Conservation (phyloP, 2,888 invertebrate species). For the Chymomyza fuscimana region DNA sequence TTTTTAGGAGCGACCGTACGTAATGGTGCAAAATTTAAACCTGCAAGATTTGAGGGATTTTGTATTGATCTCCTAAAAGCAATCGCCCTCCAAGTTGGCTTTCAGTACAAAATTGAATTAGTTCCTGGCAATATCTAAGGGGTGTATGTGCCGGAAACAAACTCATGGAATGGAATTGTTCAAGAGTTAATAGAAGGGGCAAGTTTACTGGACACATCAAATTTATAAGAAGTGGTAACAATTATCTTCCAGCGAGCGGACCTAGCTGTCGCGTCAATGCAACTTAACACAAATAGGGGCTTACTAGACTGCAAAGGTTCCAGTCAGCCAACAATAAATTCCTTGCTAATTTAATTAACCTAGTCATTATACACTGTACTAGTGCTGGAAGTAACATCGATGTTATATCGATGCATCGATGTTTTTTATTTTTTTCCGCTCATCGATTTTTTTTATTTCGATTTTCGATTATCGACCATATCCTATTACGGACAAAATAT, state of each 20-base stretch:
- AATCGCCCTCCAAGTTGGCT: constrained; percentile 91
- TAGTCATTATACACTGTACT: no score
- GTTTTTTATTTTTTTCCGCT: no score
- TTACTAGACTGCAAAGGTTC: constrained; percentile 78
- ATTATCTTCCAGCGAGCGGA: constrained; percentile 89
- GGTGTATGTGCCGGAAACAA: constrained; percentile 91
- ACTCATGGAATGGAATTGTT: constrained; percentile 95
- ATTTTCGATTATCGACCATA: no score
- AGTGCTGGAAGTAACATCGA: no score
- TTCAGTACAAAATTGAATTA: constrained; percentile 90
- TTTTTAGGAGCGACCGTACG: constrained; percentile 91
- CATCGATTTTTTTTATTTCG: no score
- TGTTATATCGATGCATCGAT: no score
- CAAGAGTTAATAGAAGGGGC: constrained; percentile 92
- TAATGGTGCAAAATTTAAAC: constrained; percentile 93
- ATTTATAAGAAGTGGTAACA: neutral
- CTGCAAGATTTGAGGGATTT: constrained; percentile 93
- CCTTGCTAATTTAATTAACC: no score
- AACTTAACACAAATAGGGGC: constrained; percentile 99
- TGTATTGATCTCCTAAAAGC: constrained; percentile 93
- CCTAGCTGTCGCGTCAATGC: constrained; percentile 96
- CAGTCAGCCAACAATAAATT: neutral
- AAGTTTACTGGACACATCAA: constrained; percentile 59
- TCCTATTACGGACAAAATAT: no score
- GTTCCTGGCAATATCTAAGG: constrained; percentile 95